Percentiles rank a stretch among this genome's conserved stretches.
phyloP scores from a whole-genome alignment of 2,797 vertebrate genomes.

The Cheirogaleus major region DNA sequence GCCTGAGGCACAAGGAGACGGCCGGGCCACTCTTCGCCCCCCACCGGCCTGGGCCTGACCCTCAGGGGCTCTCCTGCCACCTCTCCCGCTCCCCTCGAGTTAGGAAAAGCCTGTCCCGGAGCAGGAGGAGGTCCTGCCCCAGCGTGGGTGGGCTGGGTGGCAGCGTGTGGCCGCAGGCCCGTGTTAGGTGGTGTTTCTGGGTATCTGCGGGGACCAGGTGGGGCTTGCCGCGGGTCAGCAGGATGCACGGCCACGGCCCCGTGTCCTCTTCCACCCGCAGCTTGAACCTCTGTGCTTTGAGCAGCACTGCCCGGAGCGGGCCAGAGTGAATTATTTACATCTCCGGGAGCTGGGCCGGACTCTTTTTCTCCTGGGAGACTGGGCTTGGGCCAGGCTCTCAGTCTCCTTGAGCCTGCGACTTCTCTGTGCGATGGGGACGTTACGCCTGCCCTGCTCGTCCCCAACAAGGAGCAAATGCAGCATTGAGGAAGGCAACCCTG shows the following conservation, averaged over 20 bases:
- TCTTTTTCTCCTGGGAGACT: fast-evolving
- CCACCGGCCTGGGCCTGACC: not conserved
- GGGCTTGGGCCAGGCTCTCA: not conserved
- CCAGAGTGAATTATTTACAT: fast-evolving
- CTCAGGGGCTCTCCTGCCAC: not conserved
- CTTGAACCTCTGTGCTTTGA: not conserved
- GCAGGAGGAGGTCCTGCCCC: not conserved
- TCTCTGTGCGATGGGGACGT: not conserved
- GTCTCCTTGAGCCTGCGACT: not conserved
- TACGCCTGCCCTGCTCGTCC: no score
- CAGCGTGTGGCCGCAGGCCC: not conserved
- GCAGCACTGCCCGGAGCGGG: not conserved
- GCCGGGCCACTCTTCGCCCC: not conserved
- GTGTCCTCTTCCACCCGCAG: no score
- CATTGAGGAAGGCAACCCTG: fast-evolving
- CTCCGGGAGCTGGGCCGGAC: not conserved
- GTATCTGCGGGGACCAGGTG: not conserved
- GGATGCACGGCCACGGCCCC: fast-evolving
- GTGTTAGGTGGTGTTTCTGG: not conserved
- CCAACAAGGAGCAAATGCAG: fast-evolving
- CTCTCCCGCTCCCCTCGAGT: not conserved
- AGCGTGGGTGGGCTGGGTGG: fast-evolving
- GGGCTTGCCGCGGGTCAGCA: not conserved
- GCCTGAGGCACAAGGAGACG: not conserved
- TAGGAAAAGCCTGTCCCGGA: not conserved